Percentiles rank a stretch among this genome's conserved stretches.
These are phyloP conservation scores for Luperina testacea DNA, from an alignment of 2,888 invertebrate species.

Conservation along the genomic window DNA sequence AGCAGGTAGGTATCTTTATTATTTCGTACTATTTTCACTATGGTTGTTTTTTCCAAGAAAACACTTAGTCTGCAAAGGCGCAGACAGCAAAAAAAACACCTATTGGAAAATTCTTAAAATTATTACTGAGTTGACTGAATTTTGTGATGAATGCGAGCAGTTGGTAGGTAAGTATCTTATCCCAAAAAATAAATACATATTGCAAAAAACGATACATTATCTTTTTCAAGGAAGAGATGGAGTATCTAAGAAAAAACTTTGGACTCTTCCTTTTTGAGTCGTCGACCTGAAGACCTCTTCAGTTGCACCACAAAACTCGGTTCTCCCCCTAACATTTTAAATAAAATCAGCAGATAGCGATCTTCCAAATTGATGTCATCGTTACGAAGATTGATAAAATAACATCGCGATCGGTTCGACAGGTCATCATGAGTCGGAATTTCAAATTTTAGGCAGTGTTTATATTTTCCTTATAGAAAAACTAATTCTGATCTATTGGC, in stretches of 20 bases:
- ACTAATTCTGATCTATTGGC: not conserved
- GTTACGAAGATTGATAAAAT: slow-evolving; percentile 8
- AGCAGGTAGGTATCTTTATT: not conserved
- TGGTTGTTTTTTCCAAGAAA: not conserved
- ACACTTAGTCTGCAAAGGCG: not conserved
- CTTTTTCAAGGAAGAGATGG: not conserved
- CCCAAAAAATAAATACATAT: not conserved
- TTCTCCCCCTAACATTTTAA: not conserved
- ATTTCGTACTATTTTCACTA: not conserved
- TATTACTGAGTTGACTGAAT: not conserved
- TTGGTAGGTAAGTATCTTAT: not conserved
- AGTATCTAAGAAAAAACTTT: not conserved
- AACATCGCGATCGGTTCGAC: slow-evolving; percentile 6
- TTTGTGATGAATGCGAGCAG: not conserved
- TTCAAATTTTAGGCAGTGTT: not conserved
- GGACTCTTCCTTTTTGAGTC: not conserved
- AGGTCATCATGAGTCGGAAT: not conserved
- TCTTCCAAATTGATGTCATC: slow-evolving; percentile 16
- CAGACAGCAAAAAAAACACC: not conserved
- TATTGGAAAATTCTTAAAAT: not conserved
- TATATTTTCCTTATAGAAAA: slow-evolving; percentile 5
- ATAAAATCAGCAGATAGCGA: slow-evolving; percentile 12
- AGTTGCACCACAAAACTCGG: not conserved
- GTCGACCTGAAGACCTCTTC: slow-evolving; percentile 8
- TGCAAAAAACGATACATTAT: not conserved